Evolutionary conservation across 2,113 vertebrate genomes (phyloP).

Genomic region (Lamprotornis superbus): DNA sequence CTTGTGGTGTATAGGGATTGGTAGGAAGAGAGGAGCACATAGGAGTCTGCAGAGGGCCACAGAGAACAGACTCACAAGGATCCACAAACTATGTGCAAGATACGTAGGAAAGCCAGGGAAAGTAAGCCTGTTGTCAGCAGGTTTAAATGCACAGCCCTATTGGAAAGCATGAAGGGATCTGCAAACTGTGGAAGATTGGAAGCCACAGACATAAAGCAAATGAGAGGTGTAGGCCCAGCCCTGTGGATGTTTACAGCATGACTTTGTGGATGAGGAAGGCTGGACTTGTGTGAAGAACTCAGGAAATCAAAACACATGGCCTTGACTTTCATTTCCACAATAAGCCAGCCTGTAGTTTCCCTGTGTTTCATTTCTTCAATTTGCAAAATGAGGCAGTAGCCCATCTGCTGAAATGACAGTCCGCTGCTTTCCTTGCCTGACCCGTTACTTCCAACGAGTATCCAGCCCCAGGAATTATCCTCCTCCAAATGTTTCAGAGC

Average conservation of each 20-base stretch:
- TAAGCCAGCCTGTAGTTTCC: background rate
- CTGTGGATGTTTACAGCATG: slow-evolving; percentile 13
- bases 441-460: background rate
- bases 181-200: slow-evolving; percentile 15
- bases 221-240: slow-evolving; percentile 39
- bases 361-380: slow-evolving; percentile 1
- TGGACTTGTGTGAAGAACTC: background rate
- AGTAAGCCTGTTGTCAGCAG: slow-evolving; percentile 23
- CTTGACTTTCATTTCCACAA: slow-evolving; percentile 3
- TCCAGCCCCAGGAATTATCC: background rate
- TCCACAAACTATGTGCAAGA: background rate
- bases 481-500: background rate
- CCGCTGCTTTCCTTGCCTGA: background rate
- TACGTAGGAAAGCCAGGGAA: slow-evolving; percentile 5
- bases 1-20: background rate
- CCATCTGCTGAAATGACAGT: background rate
- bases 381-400: background rate
- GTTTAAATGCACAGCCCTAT: background rate
- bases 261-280: background rate
- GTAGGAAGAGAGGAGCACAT: background rate
- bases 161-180: slow-evolving; percentile 11
- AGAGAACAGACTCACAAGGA: background rate
- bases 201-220: slow-evolving; percentile 7
- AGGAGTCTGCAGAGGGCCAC: background rate
- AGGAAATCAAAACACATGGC: background rate